Base-by-base conservation (phyloP, 2,888 invertebrate genomes). In the Ophioninae sp. region DNA sequence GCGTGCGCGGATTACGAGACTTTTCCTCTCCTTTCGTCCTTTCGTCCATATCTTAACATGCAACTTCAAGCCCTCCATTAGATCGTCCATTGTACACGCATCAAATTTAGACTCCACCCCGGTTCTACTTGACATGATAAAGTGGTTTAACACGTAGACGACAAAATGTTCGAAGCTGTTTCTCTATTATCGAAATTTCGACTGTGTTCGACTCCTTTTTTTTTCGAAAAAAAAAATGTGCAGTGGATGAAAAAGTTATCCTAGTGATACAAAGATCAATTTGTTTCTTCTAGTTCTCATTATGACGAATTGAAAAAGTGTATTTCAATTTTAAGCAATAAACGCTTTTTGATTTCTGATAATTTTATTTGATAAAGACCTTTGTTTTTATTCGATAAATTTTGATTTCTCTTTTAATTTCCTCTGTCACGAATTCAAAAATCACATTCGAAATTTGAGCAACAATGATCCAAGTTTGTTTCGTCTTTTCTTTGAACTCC, bases 11-110 rank as follows among this genome's bases (percentile, higher is more conserved):
- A 30, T 72, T 68, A 74, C 61, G n/a, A 41, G 74, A 59, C 78
- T 82, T 63, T 73, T 39, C 59, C 30, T 65, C 76, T 81, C 77
- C 77, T 77, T 76, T 82, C 82, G 78, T 85, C 68, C 69, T 82
- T 64, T 44, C 80, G 64, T 79, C 82, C 69, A 63, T 86, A 83
- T 84, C 86, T 85, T 85, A 76, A 69, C 85, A 72, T 83, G 82
- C 83, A 81, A 85, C 85, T 87, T 85, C 83, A 79, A 84, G 83
- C 87, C 87, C 87, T 61, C 82, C 84, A 68, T 84, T 87, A 87
- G 88, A 90, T 90, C 88, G 88, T 90, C 90, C 90, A 90, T 92
- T 92, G 91, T 90, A 89, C 89, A 89, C 90, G 89, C 90, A 91
- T 90, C 90, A 91, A 91, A 91, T 90, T 90, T 91, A 88, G 88